Conservation (phyloP, 2,113 vertebrate genomes). For the Oxyruncus cristatus region DNA sequence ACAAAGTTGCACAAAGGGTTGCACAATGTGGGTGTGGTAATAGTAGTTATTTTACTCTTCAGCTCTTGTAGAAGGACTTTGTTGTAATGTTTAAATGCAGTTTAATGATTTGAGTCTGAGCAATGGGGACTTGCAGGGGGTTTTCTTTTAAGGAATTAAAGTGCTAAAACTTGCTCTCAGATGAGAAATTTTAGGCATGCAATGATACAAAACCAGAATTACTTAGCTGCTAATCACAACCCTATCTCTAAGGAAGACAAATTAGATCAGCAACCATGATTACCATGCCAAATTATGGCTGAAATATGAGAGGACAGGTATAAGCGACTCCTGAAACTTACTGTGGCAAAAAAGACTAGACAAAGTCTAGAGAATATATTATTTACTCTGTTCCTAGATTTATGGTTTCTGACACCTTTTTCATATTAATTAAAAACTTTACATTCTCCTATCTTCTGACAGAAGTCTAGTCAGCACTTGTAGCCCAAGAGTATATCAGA, state of each 20-base stretch:
- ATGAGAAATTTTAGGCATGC: rapidly evolving
- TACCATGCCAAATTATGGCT: not conserved
- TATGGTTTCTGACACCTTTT: not conserved
- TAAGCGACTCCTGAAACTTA: not conserved
- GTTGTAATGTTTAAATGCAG: not conserved
- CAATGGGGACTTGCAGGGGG: not conserved
- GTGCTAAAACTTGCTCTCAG: not conserved
- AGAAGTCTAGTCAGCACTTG: not conserved
- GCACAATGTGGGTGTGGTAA: not conserved
- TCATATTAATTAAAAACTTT: not conserved
- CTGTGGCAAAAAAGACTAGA: not conserved
- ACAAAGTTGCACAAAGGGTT: not conserved
- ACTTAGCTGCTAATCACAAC: not conserved
- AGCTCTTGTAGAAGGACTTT: not conserved
- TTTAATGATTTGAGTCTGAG: not conserved
- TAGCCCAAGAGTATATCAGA: not conserved
- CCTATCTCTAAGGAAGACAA: not conserved
- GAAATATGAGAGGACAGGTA: not conserved
- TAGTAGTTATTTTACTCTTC: not conserved
- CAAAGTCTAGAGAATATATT: not conserved
- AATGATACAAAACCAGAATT: not conserved
- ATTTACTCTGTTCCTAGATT: not conserved
- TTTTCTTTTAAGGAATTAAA: not conserved
- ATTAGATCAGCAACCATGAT: not conserved
- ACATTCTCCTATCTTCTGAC: not conserved